Evolutionary conservation across 2,113 vertebrate genomes (phyloP), one percentile per base, ranked within the genome.

Genomic region (Vimba vimba): DNA sequence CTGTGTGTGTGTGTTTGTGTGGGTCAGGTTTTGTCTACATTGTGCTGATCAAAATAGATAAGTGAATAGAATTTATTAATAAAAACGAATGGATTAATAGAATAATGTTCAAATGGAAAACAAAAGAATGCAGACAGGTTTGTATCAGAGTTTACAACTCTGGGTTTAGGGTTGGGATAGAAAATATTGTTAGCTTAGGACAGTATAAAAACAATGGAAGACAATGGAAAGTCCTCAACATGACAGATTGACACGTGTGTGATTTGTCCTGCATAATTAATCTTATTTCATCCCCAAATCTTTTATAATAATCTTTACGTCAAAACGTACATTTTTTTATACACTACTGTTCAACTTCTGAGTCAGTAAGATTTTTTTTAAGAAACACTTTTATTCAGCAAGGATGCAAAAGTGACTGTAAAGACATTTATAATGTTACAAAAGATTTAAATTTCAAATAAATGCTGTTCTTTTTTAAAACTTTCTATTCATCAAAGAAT

Each of bases 1-100:
- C 17, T 52, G 76, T 85, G 55, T 60, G 52, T 60, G 52, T 80
- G 39, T 71, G 50, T 68, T 9, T 80, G 84, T 68, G 85, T 43
- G 43, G 15, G 79, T 82, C 13, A 83, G 83, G 21, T 13, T 74
- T 25, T 74, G 39, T 45, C 36, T n/a, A 45, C 21, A 43, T 45
- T 73, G 69, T n/a, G 7, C 66, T 69, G 19, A 69, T 10, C 66
- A 69, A 68, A 55, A 71, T 19, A 71, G 9, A 9, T 21, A 19
- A 69, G 33, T 71, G 39, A 68, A 68, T 69, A 4, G 4, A 68
- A 66, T 66, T 1, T 7, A 17, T 30, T 66, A 30, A 33, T 33
- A 17, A 33, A 30, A 66, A 19, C 19, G 0, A 68, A 68, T 71
- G 1, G 36, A 68, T 19, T 17, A 30, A 27, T 33, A 19, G 17